Percentiles rank a stretch among this genome's conserved stretches.
Evolutionary conservation across 1,140 invertebrate species (phyloP).

Genomic region (Zaprionus inermis): DNA sequence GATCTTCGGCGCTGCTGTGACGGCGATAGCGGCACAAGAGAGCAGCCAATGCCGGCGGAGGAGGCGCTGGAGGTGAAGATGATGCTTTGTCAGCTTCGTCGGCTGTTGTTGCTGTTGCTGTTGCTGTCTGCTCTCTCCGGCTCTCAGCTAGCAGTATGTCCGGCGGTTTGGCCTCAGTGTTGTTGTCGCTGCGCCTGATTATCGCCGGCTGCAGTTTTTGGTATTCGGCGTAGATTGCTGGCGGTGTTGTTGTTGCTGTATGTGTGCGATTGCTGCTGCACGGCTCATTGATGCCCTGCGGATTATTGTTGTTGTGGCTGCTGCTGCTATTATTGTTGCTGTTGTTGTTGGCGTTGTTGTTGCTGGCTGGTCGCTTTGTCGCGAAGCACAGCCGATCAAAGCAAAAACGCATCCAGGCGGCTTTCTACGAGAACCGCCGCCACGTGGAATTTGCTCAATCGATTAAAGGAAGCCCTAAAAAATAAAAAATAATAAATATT

Average conservation of each 20-base stretch:
- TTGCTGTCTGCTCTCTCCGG: slow-evolving; percentile 9
- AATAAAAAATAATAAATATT: slow-evolving; percentile 1
- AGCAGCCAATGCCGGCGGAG: background rate
- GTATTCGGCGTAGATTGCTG: slow-evolving; percentile 67
- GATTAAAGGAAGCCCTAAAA: slow-evolving; percentile 59
- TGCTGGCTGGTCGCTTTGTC: slow-evolving; percentile 91
- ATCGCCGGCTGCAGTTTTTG: slow-evolving; percentile 74
- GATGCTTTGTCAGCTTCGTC: background rate
- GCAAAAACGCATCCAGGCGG: slow-evolving; percentile 94
- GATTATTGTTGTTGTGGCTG: background rate
- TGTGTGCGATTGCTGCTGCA: slow-evolving; percentile 12
- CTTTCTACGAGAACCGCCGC: slow-evolving; percentile 78
- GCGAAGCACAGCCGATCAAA: slow-evolving; percentile 94
- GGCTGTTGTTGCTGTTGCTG: slow-evolving; percentile 16
- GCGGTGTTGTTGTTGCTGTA: slow-evolving; percentile 23
- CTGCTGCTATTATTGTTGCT: slow-evolving; percentile 13
- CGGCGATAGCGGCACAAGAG: slow-evolving; percentile 53
- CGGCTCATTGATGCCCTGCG: slow-evolving; percentile 13
- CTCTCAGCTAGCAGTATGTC: slow-evolving; percentile 38
- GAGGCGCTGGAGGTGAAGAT: background rate
- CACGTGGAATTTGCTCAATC: slow-evolving; percentile 53
- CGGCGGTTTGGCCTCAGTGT: slow-evolving; percentile 68
- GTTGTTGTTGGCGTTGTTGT: slow-evolving; percentile 34
- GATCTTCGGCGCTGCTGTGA: slow-evolving; percentile 76
- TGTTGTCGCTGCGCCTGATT: slow-evolving; percentile 59